phyloP scores from a whole-genome alignment of 2,113 vertebrate species.

The Tragelaphus strepsiceros region DNA sequence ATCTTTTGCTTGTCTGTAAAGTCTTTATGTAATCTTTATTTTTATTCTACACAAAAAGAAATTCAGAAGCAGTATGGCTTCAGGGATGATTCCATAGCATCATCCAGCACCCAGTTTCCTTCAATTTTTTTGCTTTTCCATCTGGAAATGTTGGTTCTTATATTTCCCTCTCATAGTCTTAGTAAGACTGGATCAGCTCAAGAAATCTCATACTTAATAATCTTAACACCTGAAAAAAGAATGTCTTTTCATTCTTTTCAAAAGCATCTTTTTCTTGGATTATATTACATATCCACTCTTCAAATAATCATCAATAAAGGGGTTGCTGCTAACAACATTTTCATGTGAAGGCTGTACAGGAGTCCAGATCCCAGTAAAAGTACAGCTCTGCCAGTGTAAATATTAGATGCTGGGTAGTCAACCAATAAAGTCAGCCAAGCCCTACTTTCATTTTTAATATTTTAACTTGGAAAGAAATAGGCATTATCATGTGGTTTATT shows the following conservation, averaged over 20 bases:
- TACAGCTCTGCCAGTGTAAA: neutral
- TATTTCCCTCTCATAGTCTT: neutral
- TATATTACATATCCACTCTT: neutral
- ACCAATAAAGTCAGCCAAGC: neutral
- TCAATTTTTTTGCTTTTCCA: neutral
- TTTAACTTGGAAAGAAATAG: neutral
- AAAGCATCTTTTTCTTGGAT: neutral
- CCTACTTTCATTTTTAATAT: neutral
- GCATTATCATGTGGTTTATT: neutral
- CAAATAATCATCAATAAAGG: neutral
- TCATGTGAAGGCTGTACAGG: neutral
- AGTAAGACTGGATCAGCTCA: neutral
- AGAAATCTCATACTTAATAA: neutral
- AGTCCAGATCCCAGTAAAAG: neutral
- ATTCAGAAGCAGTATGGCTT: neutral
- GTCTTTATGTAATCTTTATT: neutral
- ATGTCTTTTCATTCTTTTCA: neutral
- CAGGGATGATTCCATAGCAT: neutral
- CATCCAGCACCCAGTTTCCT: neutral
- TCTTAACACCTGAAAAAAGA: neutral
- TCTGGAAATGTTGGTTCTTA: neutral
- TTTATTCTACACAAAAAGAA: neutral
- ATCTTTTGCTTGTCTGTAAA: neutral
- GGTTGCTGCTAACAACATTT: neutral
- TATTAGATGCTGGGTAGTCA: neutral